A percentile compares a stretch with the other conserved stretches of the same genome.
Conservation (phyloP, 2,113 vertebrate species). For the Dasyprocta punctata region DNA sequence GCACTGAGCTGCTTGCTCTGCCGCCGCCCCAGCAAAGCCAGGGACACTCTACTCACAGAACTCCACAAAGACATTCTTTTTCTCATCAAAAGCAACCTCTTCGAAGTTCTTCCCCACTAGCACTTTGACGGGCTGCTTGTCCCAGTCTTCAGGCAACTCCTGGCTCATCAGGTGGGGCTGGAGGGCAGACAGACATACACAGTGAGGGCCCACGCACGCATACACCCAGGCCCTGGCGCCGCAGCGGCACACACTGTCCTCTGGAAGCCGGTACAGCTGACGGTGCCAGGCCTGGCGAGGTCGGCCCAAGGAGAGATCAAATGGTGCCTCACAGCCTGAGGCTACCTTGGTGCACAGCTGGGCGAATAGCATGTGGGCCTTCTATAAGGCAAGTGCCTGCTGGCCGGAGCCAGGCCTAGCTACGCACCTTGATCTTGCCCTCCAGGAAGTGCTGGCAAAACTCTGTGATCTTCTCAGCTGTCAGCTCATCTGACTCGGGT, state of each 20-base stretch:
- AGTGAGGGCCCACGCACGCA: not conserved
- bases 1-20: rapidly evolving
- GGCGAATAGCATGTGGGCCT: no score
- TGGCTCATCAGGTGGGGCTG: conserved; percentile 99
- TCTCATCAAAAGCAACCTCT: conserved; percentile 93
- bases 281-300: not conserved
- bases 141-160: conserved; percentile 97
- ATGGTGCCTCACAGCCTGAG: not conserved
- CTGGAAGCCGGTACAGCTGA: no score
- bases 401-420: no score
- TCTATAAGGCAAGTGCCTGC: not conserved
- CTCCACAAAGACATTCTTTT: conserved; percentile 96
- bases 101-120: conserved; percentile 98
- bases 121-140: conserved; percentile 94
- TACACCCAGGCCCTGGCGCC: not conserved
- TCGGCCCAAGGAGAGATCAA: not conserved
- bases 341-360: not conserved
- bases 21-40: no score
- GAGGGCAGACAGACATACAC: not conserved
- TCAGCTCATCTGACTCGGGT: conserved; percentile 91
- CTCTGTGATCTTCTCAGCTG: conserved; percentile 90
- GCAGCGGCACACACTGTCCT: not conserved
- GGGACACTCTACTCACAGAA: conserved; percentile 92
- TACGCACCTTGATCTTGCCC: conserved; percentile 95
- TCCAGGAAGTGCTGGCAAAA: conserved; percentile 95